Base-by-base conservation (phyloP, 2,888 invertebrate species). In the Mythimna pallens region DNA sequence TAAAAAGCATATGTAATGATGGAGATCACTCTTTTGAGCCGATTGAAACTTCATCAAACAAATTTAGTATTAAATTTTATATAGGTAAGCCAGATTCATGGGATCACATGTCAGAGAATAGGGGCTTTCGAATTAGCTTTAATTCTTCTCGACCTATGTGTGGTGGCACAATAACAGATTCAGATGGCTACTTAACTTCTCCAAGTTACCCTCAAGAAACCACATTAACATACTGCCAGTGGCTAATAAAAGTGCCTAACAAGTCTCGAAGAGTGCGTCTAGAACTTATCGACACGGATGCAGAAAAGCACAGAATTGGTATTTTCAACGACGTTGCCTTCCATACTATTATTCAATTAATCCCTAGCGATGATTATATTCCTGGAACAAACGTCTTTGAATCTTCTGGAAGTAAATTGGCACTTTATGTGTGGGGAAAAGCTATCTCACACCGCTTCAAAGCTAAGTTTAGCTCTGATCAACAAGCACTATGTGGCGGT, bases 181-280 rank as follows among this genome's bases (percentile, higher is more conserved):
- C 97, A 22, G 96, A 96, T 59, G 99, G 99, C 0, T 96, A 95
- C 71, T 96, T 98, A 59, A 96, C 96, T 62, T 97, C 98, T 17
- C 97, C 98, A 0, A 97, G 97, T 17, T 99, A 98, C 94, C 98
- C 96, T 40, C 89, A 91, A 70, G 90, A 92, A 73, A 94, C 94
- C 3, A 84, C 86, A 17, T 58, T 93, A 71, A 85, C 90, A 59
- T 93, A 91, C 81, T 96, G 96, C 80, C 90, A 91, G 55, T 96
- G 96, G 96, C 65, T 74, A 59, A 92, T 96, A 67, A 86, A 64
- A 65, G 90, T 92, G 14, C 95, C 96, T 8, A 85, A 96, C 82
- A 88, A 89, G 76, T 89, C 86, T 86, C 96, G 86, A 81, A 91
- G 84, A 94, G 95, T 87, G 88, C 92, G 78, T 88, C 98, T 88